Percentiles rank a stretch among this genome's conserved stretches.
These are phyloP conservation scores for Diceros bicornis DNA, from an alignment of 2,797 vertebrate species.

Conservation along the genomic window DNA sequence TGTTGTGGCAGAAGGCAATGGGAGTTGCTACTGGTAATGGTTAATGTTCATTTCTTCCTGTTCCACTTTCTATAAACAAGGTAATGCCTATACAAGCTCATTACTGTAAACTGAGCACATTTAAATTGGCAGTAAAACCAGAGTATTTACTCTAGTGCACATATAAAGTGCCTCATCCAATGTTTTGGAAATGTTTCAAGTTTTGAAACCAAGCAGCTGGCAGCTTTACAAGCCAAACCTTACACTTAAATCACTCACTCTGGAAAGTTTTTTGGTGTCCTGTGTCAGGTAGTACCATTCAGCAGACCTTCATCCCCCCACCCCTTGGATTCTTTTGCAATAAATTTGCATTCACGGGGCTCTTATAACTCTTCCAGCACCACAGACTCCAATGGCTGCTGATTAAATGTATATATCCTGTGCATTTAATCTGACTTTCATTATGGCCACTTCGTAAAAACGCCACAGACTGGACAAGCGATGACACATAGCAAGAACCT, in stretches of 20 bases:
- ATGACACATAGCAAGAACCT: slow-evolving; percentile 95
- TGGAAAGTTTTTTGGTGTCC: slow-evolving; percentile 91
- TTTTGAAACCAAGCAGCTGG: slow-evolving; percentile 93
- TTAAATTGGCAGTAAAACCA: slow-evolving; percentile 98
- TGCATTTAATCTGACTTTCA: slow-evolving; percentile 98
- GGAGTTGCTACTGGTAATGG: slow-evolving; percentile 91
- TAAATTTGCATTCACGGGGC: slow-evolving; percentile 91
- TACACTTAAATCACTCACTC: slow-evolving; percentile 92
- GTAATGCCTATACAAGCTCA: slow-evolving; percentile 94
- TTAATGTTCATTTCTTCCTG: slow-evolving; percentile 92
- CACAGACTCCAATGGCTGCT: slow-evolving; percentile 88
- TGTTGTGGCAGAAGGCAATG: slow-evolving; percentile 83
- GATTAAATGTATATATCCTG: slow-evolving; percentile 91
- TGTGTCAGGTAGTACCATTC: slow-evolving; percentile 96
- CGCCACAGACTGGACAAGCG: slow-evolving; percentile 95
- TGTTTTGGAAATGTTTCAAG: slow-evolving; percentile 93
- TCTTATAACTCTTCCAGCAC: slow-evolving; percentile 90
- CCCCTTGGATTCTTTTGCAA: slow-evolving; percentile 89
- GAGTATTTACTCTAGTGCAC: slow-evolving; percentile 94
- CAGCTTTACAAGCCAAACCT: slow-evolving; percentile 92
- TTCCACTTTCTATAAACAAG: slow-evolving; percentile 92
- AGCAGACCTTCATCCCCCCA: slow-evolving; percentile 89
- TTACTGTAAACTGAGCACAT: slow-evolving; percentile 96
- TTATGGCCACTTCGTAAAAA: slow-evolving; percentile 99
- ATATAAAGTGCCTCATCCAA: slow-evolving; percentile 94